Evolutionary conservation across 1,140 invertebrate genomes (phyloP), one percentile per base, ranked within the genome.

Genomic region (Drosophila burlai): DNA sequence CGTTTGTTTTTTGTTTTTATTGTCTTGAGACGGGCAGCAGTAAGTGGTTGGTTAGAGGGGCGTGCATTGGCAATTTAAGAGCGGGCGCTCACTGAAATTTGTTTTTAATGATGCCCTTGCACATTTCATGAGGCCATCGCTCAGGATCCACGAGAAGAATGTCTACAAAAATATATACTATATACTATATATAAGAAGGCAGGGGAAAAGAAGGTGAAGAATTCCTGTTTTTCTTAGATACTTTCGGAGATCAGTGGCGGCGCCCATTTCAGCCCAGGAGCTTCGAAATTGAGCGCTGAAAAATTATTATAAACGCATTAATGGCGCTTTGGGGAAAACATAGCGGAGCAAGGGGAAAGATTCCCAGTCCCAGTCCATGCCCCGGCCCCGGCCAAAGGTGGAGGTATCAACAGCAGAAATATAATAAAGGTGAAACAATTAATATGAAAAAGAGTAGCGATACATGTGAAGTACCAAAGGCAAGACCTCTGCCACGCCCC

Each of bases 301-400:
- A 91, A 90, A 90, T 90, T 84, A 90, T 90, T 90, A 90, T 91
- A 90, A 90, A 90, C 86, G 85, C 85, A 90, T 90, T 90, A 90
- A 85, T 85, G 85, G 85, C 76, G 85, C 85, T 83, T 69, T 84
- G 36, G 45, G 10, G 45, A 13, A 18, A 40, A 45, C 9, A 18
- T 10, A 5, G 40, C 10, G 29, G 4, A 16, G 29, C 10, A 16
- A 4, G 24, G 38, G 40, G 16, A n/a, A 26, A 46, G 24, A 7
- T 18, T 36, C 52, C 52, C 52, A 54, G 18, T 13, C 34, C 34
- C 34, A 34, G 34, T 34, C 34, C 34, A 10, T 11, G 34, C 0
- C 34, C 31, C 34, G 0, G 34, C 13, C 31, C 6, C 42, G 21
- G 59, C 58, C 43, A 16, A 10, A 36, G 49, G 72, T 69, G 46